Evolutionary conservation across 2,797 vertebrate species (phyloP).

Genomic region (Pelodytes ibericus): DNA sequence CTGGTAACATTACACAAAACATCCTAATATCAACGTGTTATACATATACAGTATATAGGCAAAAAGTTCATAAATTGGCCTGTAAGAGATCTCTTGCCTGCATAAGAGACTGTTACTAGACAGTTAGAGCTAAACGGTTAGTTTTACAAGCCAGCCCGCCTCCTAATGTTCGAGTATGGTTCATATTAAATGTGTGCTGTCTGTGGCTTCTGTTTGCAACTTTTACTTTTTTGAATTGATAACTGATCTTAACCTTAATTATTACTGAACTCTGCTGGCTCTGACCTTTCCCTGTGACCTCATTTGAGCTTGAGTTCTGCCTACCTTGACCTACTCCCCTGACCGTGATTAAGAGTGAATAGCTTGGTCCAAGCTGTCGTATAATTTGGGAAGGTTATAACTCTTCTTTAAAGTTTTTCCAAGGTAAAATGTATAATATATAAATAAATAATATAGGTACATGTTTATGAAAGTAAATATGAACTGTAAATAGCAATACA

Average conservation of each 20-base stretch:
- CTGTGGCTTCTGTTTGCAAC: background rate
- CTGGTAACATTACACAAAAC: too few species aligned
- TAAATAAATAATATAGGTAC: too few species aligned
- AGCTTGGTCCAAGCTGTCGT: too few species aligned
- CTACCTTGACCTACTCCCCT: background rate
- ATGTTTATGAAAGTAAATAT: too few species aligned
- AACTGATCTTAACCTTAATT: background rate
- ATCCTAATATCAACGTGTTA: too few species aligned
- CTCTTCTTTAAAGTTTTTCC: too few species aligned
- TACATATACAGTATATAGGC: background rate
- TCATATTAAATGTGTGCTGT: background rate
- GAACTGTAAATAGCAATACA: too few species aligned
- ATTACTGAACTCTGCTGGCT: background rate
- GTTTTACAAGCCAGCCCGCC: background rate
- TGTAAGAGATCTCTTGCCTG: background rate
- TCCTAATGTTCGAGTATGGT: background rate
- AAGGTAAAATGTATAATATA: too few species aligned
- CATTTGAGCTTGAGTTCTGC: background rate
- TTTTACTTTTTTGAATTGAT: background rate
- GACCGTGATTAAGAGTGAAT: too few species aligned
- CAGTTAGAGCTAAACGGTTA: too few species aligned
- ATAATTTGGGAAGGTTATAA: too few species aligned
- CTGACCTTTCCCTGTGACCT: background rate
- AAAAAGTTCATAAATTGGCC: background rate
- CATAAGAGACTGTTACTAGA: background rate